Percentiles rank a stretch among this genome's conserved stretches.
Evolutionary conservation across 2,888 invertebrate species (phyloP).

Genomic region (Sinhomidia bicolor): DNA sequence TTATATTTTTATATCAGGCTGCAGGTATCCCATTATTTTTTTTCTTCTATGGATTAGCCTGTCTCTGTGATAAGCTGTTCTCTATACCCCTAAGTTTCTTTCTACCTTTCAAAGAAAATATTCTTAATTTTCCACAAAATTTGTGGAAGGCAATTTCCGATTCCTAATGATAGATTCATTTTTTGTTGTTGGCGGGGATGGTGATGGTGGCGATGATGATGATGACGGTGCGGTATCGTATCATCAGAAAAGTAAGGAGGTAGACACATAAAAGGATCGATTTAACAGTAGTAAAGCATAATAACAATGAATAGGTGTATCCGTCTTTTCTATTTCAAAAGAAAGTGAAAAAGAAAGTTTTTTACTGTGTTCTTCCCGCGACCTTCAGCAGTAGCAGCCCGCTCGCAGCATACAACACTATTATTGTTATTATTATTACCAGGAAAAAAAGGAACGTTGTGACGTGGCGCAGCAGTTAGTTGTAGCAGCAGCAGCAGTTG

Average conservation of each 20-base stretch:
- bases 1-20: no score
- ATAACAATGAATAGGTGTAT: constrained; percentile 7
- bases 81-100: no score
- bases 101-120: background rate
- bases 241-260: background rate
- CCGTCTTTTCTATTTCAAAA: background rate
- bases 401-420: no score
- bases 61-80: no score
- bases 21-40: background rate
- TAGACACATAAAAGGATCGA: background rate
- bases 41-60: background rate
- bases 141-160: background rate
- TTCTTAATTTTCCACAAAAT: background rate
- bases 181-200: no score
- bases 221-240: no score
- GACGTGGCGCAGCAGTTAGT: constrained; percentile 19
- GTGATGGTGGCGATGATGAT: no score
- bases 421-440: background rate
- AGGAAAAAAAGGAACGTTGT: constrained; percentile 21
- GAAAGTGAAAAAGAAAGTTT: constrained; percentile 32
- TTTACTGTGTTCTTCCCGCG: background rate
- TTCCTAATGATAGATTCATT: no score
- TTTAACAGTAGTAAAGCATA: constrained; percentile 16
- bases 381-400: constrained; percentile 40
- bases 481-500: background rate